phyloP scores from a whole-genome alignment of 2,113 vertebrate genomes.

The Heliornis fulica region DNA sequence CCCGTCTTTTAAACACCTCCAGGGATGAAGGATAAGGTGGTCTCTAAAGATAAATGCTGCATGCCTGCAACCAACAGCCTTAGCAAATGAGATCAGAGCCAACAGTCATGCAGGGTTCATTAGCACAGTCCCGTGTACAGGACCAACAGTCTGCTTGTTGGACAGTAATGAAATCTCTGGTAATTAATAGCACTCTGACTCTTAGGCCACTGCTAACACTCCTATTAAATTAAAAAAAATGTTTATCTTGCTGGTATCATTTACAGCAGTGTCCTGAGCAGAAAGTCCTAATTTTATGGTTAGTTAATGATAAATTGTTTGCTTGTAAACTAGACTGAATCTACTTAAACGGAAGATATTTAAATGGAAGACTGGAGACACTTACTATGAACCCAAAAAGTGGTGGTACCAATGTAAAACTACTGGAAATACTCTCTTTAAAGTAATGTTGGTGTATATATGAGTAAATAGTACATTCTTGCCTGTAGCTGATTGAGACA shows the following conservation, averaged over 20 bases:
- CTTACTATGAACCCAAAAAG: background rate
- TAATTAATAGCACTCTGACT: background rate
- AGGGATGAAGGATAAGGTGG: background rate
- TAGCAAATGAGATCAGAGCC: background rate
- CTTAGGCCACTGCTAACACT: background rate
- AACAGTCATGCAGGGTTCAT: background rate
- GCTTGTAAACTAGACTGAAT: background rate
- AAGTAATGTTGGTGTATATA: background rate
- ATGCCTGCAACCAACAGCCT: background rate
- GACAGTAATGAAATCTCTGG: background rate
- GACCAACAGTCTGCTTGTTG: background rate
- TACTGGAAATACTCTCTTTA: background rate
- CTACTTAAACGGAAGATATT: background rate
- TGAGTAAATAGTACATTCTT: background rate
- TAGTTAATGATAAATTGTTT: background rate
- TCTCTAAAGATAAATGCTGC: background rate
- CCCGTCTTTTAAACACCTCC: too few relatives aligned
- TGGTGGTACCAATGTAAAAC: background rate
- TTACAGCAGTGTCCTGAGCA: background rate
- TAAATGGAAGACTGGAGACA: background rate
- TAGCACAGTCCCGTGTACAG: background rate
- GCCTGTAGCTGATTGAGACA: background rate
- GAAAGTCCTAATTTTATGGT: background rate
- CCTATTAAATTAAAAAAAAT: background rate
- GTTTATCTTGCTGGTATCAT: background rate